Conservation (phyloP, 2,888 invertebrate species). For the Plutella xylostella region DNA sequence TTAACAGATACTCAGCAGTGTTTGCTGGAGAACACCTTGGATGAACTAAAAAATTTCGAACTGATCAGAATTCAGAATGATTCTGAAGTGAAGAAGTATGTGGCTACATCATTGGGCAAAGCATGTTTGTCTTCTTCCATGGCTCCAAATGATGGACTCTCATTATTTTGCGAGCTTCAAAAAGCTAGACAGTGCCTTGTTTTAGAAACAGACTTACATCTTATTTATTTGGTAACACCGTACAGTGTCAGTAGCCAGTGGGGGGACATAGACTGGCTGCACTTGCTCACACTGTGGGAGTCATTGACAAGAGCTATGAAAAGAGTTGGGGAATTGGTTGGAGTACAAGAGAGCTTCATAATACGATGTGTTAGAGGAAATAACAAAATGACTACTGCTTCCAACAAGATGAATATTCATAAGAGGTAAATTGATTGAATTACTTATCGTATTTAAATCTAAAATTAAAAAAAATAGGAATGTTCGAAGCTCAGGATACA, state of each 20-base stretch:
- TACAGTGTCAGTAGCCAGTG: constrained; percentile 87
- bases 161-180: constrained; percentile 89
- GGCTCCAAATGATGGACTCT: constrained; percentile 93
- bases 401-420: constrained; percentile 71
- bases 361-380: constrained; percentile 80
- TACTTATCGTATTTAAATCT: too few relatives aligned
- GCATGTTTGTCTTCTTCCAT: constrained; percentile 94
- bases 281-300: constrained; percentile 85
- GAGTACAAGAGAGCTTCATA: constrained; percentile 88
- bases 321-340: constrained; percentile 89
- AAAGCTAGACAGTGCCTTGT: constrained; percentile 92
- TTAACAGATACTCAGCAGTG: constrained; percentile 29
- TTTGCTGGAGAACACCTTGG: constrained; percentile 66
- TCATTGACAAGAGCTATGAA: constrained; percentile 81
- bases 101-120: constrained; percentile 88
- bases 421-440: constrained; percentile 72
- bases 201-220: constrained; percentile 93
- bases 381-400: constrained; percentile 64
- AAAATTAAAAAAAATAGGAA: too few relatives aligned
- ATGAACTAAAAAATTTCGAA: constrained; percentile 83
- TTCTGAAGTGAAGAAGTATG: constrained; percentile 64
- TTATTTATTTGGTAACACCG: constrained; percentile 96
- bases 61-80: constrained; percentile 76
- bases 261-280: constrained; percentile 85
- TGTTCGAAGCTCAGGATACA: too few relatives aligned